Evolutionary conservation across 2,797 vertebrate species (phyloP), one percentile per base, ranked within the genome.

Genomic region (Typhlichthys eigenmanni): DNA sequence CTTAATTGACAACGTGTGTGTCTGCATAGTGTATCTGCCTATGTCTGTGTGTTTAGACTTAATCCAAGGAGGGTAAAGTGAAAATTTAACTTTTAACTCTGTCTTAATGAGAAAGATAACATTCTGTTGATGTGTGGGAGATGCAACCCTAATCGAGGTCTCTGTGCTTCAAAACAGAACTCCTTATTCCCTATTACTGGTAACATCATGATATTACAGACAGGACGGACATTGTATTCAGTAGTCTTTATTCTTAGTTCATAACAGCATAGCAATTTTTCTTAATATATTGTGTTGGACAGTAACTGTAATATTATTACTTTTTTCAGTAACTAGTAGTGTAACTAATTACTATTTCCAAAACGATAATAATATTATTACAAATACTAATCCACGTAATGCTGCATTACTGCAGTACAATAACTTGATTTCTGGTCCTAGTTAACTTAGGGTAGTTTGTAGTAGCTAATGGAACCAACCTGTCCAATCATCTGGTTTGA

Each of bases 21-120:
- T 54, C 52, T 68, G 24, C 24, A 29, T 56, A 66, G 62, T 63
- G 59, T 62, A 69, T 54, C 66, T 43, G 6, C 68, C 57, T 62
- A 46, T 62, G 78, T 61, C 60, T 64, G 77, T 75, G 80, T 73
- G 83, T 82, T 74, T 83, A 79, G 73, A 81, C 72, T 74, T 68
- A 51, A 53, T 71, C 38, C 38, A 43, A 43, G 38, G 38, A 43
- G 38, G 38, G 38, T 43, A 43, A 43, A 43, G 38, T 43, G 38
- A 43, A 9, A 43, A 9, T 43, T 9, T 0, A 10, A 9, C 5
- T 43, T 43, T 43, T 9, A 43, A 43, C 38, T 43, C 38, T 43
- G 8, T 43, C 38, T 43, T 43, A 43, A 43, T 43, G 38, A 61
- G 57, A 68, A 43, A 45, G 73, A 85, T 88, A 76, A 88, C 84